A percentile compares a stretch with the other conserved stretches of the same genome.
Conservation (phyloP, 1,140 invertebrate species). For the Cephus cinctus region DNA sequence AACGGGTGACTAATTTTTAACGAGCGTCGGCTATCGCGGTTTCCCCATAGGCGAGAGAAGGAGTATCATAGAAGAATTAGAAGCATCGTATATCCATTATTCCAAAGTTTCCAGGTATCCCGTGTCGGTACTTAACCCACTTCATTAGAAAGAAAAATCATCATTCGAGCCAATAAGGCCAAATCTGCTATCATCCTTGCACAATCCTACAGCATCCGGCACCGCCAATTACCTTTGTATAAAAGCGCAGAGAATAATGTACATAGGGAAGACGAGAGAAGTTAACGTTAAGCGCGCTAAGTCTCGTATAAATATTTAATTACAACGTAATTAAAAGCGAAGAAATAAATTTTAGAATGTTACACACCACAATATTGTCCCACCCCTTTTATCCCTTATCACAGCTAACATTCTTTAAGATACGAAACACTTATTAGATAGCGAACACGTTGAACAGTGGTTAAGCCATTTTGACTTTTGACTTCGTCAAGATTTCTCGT, state of each 20-base stretch:
- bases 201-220: constrained; percentile 4
- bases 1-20: constrained; percentile 36
- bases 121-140: no score
- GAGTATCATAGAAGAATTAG: not conserved
- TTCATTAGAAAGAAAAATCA: no score
- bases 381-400: no score
- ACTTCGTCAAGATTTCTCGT: no score
- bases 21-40: constrained; percentile 30
- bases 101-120: no score
- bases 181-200: no score
- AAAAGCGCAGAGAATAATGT: constrained; percentile 32
- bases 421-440: constrained; percentile 25
- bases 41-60: constrained; percentile 3
- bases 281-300: constrained; percentile 20
- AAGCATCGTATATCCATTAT: no score
- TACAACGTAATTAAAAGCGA: constrained; percentile 22
- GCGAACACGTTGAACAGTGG: no score
- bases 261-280: constrained; percentile 28
- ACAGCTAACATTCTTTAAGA: not conserved
- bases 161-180: no score
- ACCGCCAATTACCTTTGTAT: constrained; percentile 23
- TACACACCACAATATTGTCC: not conserved
- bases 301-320: constrained; percentile 27
- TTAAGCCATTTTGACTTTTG: no score
- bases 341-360: not conserved